Percentiles rank a stretch among this genome's conserved stretches.
Conservation (phyloP, 1,140 invertebrate species). For the Apis laboriosa region DNA sequence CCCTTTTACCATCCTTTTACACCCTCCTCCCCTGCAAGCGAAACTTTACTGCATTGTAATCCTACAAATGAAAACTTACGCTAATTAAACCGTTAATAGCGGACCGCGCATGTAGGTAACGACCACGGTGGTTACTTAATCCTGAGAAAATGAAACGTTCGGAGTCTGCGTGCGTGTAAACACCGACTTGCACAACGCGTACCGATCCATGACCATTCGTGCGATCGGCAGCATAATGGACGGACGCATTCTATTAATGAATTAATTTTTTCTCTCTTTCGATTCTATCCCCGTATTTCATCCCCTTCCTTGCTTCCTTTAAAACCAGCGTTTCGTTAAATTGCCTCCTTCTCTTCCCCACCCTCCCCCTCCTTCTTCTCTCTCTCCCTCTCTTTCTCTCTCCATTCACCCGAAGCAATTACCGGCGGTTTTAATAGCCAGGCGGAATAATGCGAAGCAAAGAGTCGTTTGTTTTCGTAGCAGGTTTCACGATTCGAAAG, state of each 20-base stretch:
- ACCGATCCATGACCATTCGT: background rate
- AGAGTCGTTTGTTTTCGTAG: slow-evolving; percentile 27
- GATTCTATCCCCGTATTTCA: slow-evolving; percentile 5
- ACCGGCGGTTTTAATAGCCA: slow-evolving; percentile 46
- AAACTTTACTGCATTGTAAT: slow-evolving; percentile 67
- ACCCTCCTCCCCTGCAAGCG: slow-evolving; percentile 1
- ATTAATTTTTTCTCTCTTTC: slow-evolving; percentile 19
- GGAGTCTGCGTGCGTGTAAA: slow-evolving; percentile 63
- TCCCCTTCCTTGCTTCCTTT: background rate
- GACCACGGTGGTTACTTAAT: slow-evolving; percentile 77
- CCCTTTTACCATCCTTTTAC: background rate
- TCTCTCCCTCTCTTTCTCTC: background rate
- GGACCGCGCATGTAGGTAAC: slow-evolving; percentile 74
- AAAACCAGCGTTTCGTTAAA: slow-evolving; percentile 27
- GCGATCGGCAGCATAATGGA: slow-evolving; percentile 24
- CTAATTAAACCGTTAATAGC: slow-evolving; percentile 80
- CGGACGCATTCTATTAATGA: slow-evolving; percentile 30
- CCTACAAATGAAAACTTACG: slow-evolving; percentile 79
- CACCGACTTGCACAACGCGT: slow-evolving; percentile 27
- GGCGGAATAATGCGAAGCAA: slow-evolving; percentile 28
- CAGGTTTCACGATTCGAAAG: slow-evolving; percentile 32
- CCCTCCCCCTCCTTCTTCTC: background rate
- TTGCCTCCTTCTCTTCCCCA: background rate
- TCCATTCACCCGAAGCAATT: slow-evolving; percentile 18
- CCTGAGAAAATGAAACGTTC: slow-evolving; percentile 78